A percentile compares a stretch with the other conserved stretches of the same genome.
phyloP scores from a whole-genome alignment of 2,888 invertebrate genomes.

The Cinara cedri region DNA sequence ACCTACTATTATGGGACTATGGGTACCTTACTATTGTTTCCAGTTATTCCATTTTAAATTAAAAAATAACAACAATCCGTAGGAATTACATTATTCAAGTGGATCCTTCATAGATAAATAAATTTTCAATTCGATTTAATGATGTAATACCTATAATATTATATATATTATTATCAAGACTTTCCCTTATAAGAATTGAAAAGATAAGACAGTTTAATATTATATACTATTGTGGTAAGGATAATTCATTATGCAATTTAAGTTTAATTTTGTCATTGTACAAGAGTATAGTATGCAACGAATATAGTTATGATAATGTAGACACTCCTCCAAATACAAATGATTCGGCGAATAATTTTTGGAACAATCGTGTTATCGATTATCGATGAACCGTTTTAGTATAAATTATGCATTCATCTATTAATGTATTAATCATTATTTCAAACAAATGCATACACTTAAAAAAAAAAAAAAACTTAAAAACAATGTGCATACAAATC shows the following conservation, averaged over 20 bases:
- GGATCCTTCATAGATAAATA: too few relatives aligned
- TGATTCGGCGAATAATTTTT: conserved; percentile 18
- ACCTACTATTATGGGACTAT: too few relatives aligned
- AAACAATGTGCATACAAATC: too few relatives aligned
- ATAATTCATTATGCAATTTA: conserved; percentile 20
- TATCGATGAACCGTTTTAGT: not conserved
- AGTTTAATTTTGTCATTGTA: conserved; percentile 31
- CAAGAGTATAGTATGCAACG: not conserved
- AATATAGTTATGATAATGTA: conserved; percentile 25
- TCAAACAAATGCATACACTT: not conserved
- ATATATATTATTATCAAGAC: conserved; percentile 9
- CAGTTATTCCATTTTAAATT: too few relatives aligned
- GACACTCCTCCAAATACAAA: not conserved
- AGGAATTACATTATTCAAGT: too few relatives aligned
- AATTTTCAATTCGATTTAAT: too few relatives aligned
- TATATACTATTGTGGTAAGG: conserved; percentile 19
- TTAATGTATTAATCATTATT: not conserved
- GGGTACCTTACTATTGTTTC: too few relatives aligned
- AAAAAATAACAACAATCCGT: too few relatives aligned
- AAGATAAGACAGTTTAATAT: conserved; percentile 33
- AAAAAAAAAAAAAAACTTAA: not conserved
- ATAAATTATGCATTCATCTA: not conserved
- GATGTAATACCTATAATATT: not conserved
- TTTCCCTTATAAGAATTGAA: conserved; percentile 14
- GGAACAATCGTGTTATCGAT: conserved; percentile 26